Evolutionary conservation across 2,113 vertebrate species (phyloP), one percentile per base, ranked within the genome.

Genomic region (Nothocercus julius): DNA sequence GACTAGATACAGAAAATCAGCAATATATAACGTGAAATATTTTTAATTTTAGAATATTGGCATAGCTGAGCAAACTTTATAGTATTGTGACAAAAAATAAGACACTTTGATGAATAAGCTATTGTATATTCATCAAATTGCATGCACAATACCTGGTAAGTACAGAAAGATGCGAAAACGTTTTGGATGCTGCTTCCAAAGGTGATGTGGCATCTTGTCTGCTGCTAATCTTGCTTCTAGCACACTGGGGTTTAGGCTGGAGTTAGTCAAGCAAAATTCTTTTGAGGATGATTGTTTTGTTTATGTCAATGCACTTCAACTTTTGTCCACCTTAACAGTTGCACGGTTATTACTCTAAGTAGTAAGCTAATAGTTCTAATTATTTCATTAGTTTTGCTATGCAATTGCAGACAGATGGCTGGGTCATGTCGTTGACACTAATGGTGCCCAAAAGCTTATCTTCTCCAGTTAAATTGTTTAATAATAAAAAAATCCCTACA

Each of bases 231-330:
- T 27, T 74, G 64, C 80, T 94, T 95, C 51, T 91, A 77, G 34
- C 28, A 73, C 40, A 59, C 34, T 45, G 32, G 21, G 28, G 10
- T 81, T 93, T 84, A 83, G 56, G 30, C 19, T 93, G 73, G 36
- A 90, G 30, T 83, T 66, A 74, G 34, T 83, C 63, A 68, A 95
- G 77, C 27, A 80, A 85, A 72, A 86, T 90, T 90, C n/a, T 83
- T 93, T 68, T 44, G 51, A 83, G 32, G 44, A 42, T 63, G 72
- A 74, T 85, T 87, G 56, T 87, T 84, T 94, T 36, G 73, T 62
- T 90, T 92, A 81, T 78, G 56, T 67, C 63, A 77, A 51, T 30
- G 44, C 49, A 32, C 2, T 88, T 87, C 49, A 88, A 30, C n/a
- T 90, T 80, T 54, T 30, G 49, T 40, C 44, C 64, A 69, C 63